A percentile compares a stretch with the other conserved stretches of the same genome.
phyloP scores from a whole-genome alignment of 2,888 invertebrate species.

The Lapara coniferarum region DNA sequence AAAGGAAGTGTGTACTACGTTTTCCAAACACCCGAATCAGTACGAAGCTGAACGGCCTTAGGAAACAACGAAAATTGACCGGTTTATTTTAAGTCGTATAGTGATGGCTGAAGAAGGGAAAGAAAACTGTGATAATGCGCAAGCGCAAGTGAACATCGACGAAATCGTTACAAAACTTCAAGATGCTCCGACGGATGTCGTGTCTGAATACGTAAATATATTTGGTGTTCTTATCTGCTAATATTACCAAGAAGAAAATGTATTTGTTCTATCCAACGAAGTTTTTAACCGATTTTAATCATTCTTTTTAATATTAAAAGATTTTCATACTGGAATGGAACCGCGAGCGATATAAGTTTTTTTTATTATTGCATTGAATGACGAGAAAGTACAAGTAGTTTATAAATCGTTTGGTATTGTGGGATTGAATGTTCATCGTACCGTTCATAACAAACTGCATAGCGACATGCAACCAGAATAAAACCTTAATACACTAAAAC shows the following conservation, averaged over 20 bases:
- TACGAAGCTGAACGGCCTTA: slow-evolving; percentile 47
- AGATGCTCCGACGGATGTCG: slow-evolving; percentile 58
- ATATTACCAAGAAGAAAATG: too few relatives aligned
- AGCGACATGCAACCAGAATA: not conserved
- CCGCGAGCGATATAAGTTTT: too few relatives aligned
- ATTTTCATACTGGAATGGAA: too few relatives aligned
- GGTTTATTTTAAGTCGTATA: slow-evolving; percentile 44
- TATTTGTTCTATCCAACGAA: too few relatives aligned
- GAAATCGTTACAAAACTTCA: slow-evolving; percentile 53
- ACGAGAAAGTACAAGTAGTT: too few relatives aligned
- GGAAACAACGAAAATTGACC: slow-evolving; percentile 47
- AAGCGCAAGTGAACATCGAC: slow-evolving; percentile 49
- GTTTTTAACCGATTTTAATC: too few relatives aligned
- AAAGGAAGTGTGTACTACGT: slow-evolving; percentile 60
- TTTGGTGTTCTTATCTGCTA: not conserved
- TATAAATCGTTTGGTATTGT: slow-evolving; percentile 18
- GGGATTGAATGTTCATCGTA: not conserved
- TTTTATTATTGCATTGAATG: too few relatives aligned
- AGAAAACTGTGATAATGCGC: slow-evolving; percentile 42
- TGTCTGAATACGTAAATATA: slow-evolving; percentile 58
- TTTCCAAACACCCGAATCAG: slow-evolving; percentile 52
- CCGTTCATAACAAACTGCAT: slow-evolving; percentile 6
- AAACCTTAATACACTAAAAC: slow-evolving; percentile 1
- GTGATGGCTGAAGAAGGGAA: slow-evolving; percentile 53
- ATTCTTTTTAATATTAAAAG: too few relatives aligned